Base-by-base conservation (phyloP, 23 tunicate genomes). In the Phallusia fumigata region DNA sequence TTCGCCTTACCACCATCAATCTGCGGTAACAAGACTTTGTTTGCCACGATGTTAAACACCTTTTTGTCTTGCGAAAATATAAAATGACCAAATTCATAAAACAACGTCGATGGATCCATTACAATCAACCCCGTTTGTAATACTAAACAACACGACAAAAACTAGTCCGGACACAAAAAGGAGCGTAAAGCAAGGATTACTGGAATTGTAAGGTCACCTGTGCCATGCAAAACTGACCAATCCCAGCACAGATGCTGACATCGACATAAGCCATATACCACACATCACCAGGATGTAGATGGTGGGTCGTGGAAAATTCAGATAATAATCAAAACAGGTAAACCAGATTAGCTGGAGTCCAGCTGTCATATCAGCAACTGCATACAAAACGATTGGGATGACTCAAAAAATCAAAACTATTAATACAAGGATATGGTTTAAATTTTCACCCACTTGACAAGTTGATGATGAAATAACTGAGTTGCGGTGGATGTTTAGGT, bases 281-380 rank as follows among this genome's bases (percentile, higher is more conserved):
- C 97, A 92, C 88, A 92, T 76, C 36, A 65, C 80, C 30, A 87
- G 64, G 32, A 92, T 58, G 77, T 90, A 92, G 1, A 53, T 50
- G 73, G 36, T 34, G 44, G 83, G 47, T 30, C 84, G 85, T 12
- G 75, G 35, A 35, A 24, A 47, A 0, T 73, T 49, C 31, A 87
- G 83, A 75, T 82, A 83, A 19, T 77, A 79, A 52, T 92, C 90
- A 44, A 92, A 73, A 65, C 88, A 87, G 36, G 72, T 52, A 78
- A 92, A 92, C 97, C 97, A 92, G 11, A 92, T 24, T 19, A 92
- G 76, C 35, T 92, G 97, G 31, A 87, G 19, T 49, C 97, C 97
- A 0, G 88, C 85, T 11, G 80, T 80, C 44, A 92, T 72, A 76
- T 92, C 97, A 2, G 97, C 97, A 44, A 90, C 97, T 92, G 84